A percentile compares a stretch with the other conserved stretches of the same genome.
Conservation (phyloP, 1,140 invertebrate genomes). For the Gryon sp. region DNA sequence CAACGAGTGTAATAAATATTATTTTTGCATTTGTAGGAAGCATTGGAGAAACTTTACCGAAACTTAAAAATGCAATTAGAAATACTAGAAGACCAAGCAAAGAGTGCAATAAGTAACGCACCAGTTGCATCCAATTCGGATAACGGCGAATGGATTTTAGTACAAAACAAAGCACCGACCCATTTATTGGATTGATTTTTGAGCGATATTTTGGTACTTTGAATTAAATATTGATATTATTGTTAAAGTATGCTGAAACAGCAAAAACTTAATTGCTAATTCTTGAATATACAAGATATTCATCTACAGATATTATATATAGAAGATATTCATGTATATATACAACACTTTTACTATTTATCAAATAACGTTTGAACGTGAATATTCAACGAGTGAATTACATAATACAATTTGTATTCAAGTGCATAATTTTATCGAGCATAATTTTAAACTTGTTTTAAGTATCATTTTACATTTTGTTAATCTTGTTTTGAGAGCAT, state of each 20-base stretch:
- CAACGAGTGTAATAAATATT: too few species aligned
- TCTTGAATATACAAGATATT: neutral
- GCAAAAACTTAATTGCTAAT: too few species aligned
- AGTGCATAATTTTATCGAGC: too few species aligned
- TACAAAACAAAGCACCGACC: conserved; percentile 32
- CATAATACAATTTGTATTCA: too few species aligned
- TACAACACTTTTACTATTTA: neutral
- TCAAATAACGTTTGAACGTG: neutral
- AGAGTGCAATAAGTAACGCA: conserved; percentile 13
- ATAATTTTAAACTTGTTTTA: neutral
- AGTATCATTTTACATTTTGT: neutral
- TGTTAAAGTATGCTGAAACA: too few species aligned
- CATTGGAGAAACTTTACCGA: conserved; percentile 82
- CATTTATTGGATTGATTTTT: conserved; percentile 19
- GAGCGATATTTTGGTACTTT: neutral
- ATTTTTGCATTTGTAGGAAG: conserved; percentile 77
- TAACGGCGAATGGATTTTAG: conserved; percentile 42
- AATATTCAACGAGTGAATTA: too few species aligned
- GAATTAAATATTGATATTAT: too few species aligned
- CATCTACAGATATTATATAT: conserved; percentile 3
- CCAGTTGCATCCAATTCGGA: neutral
- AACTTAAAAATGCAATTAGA: conserved; percentile 83
- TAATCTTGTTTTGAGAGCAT: too few species aligned
- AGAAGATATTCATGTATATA: conserved; percentile 10
- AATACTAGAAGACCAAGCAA: conserved; percentile 72